Conservation (phyloP, 2,113 vertebrate genomes). For the Sturnira hondurensis region DNA sequence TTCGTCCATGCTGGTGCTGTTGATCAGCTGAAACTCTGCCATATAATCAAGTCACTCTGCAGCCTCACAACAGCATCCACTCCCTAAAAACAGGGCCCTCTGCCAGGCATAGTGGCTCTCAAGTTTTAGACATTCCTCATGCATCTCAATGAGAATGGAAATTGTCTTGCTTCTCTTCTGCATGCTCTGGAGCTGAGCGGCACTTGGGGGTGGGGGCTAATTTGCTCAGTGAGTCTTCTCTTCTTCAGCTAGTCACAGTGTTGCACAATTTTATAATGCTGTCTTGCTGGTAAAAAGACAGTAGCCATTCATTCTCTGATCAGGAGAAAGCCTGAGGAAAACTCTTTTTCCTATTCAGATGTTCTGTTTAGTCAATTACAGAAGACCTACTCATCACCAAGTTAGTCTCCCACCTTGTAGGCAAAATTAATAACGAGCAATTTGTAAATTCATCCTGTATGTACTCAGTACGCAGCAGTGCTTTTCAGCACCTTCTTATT, state of each 20-base stretch:
- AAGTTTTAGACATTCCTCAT: background rate
- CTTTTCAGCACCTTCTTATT: background rate
- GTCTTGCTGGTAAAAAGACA: background rate
- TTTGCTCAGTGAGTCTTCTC: background rate
- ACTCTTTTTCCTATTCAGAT: background rate
- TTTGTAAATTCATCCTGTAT: background rate
- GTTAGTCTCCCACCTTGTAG: background rate
- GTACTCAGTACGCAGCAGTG: background rate
- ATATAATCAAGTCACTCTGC: background rate
- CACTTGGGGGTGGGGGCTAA: background rate
- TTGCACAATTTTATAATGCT: background rate
- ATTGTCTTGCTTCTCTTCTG: background rate
- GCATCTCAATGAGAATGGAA: background rate
- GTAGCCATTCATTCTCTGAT: background rate
- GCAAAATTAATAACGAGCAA: background rate
- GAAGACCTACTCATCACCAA: background rate
- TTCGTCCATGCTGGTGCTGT: no score
- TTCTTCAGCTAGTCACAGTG: background rate
- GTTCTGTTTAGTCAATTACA: background rate
- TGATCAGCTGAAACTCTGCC: background rate
- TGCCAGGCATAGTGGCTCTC: background rate
- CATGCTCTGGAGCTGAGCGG: background rate
- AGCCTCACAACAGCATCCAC: background rate
- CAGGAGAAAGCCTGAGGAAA: background rate
- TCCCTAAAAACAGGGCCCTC: background rate